phyloP scores from a whole-genome alignment of 2,797 vertebrate genomes.

The Hemibagrus guttatus region DNA sequence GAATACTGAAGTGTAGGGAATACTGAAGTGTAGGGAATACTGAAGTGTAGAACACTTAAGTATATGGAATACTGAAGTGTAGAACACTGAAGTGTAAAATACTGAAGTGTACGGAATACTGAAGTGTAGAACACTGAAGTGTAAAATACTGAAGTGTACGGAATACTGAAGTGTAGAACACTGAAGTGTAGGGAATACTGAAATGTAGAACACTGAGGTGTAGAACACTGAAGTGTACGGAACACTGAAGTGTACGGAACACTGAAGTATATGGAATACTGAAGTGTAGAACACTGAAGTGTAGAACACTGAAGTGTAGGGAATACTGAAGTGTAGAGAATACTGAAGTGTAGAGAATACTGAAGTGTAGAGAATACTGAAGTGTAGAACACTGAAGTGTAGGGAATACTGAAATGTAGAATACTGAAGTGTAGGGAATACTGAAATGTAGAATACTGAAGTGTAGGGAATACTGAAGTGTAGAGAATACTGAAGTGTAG shows the following conservation, averaged over 20 bases:
- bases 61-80: not conserved
- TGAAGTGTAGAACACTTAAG: not conserved
- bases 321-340: not conserved
- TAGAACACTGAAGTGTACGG: not conserved
- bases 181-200: not conserved
- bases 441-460: not conserved
- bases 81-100: not conserved
- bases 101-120: not conserved
- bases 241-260: not conserved
- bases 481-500: too few species aligned
- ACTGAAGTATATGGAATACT: not conserved
- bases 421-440: not conserved
- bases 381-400: too few species aligned
- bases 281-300: not conserved
- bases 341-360: too few species aligned
- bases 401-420: not conserved
- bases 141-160: not conserved
- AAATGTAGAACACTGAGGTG: rapidly evolving
- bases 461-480: too few species aligned
- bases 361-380: too few species aligned
- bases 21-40: not conserved
- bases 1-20: not conserved
- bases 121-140: not conserved
- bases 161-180: not conserved
- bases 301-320: not conserved